Evolutionary conservation across 2,888 invertebrate genomes (phyloP), one percentile per base, ranked within the genome.

Genomic region (Furcula furcula): DNA sequence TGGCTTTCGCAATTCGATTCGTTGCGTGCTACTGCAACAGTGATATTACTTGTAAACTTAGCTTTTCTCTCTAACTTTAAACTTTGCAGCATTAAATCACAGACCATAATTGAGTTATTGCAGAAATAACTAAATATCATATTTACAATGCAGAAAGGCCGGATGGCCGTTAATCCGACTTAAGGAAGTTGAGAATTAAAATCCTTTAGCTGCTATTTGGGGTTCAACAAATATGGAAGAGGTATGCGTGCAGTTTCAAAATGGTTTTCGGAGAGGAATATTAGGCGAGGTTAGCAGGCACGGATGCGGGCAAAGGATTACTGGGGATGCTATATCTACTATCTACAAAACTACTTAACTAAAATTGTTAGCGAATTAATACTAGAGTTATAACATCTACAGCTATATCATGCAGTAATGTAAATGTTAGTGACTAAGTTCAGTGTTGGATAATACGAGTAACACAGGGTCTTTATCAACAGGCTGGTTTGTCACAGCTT

Each of bases 401-500:
- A 9, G 9, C 52, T 50, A 43, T 29, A 18, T 47, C 52, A 36
- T 43, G 50, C 35, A 51, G 50, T 45, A n/a, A 55, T 49, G 54
- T 47, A 45, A 3, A 37, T 59, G 75, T 81, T 82, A 81, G 76
- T 73, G 61, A 76, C 65, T 68, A 51, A 46, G 47, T 45, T 55
- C 47, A 76, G 83, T 86, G 86, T 86, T 83, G 83, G 81, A 72
- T 59, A 61, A 55, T 67, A 61, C 55, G 46, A 70, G 83, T 87
- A 86, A 87, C 86, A 78, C 68, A 76, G 83, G 87, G 78, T 82
- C 85, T 87, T 85, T 75, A 81, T 81, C 85, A 74, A 66, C 70
- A 77, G 76, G 82, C 80, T 81, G 62, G 48, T 40, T 54, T 52
- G 9, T 50, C 50, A 54, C 63, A 65, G 64, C 65, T 60, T 56